Evolutionary conservation across 2,888 invertebrate genomes (phyloP), one percentile per base, ranked within the genome.

Genomic region (Tuta absoluta): DNA sequence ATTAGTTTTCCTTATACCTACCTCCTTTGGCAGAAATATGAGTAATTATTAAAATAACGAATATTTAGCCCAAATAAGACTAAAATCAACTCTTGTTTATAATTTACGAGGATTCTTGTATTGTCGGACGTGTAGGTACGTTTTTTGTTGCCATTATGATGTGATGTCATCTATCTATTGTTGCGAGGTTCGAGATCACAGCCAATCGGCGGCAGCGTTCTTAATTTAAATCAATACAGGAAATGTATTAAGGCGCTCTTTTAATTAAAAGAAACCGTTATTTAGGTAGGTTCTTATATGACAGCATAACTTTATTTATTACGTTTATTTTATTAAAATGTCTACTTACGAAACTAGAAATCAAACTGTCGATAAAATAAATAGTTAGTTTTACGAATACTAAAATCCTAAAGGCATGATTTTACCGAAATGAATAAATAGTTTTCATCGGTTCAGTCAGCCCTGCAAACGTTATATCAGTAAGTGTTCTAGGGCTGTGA

Each of bases 381-480:
- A 23, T 17, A 14, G 12, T 12, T 17, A 14, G 12, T 12, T 59
- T 14, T 14, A 8, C 4, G 33, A 23, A 0, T 21, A 19, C 49
- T 19, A 7, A 45, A 49, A 33, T 33, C 33, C 7, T 33, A 33
- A 33, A 33, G 4, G 33, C 1, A 10, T 33, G 8, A 33, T 17
- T 19, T 19, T 21, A 21, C 17, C 21, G 2, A 49, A 49, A 21
- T 49, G 21, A 49, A 49, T 11, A 63, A 64, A 60, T 66, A 68
- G 70, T 70, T 71, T 66, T 12, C 67, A 66, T 68, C 66, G 68
- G 66, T 66, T 65, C 64, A 72, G 69, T 65, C 64, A 72, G 69
- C 75, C 75, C 74, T 75, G 69, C 71, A 73, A 72, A 38, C 74
- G 77, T 81, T 78, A 80, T 83, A 84, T 84, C 83, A 81, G 81